These are phyloP conservation scores for Anoura caudifer DNA, from an alignment of 2,113 vertebrate species.

Conservation along the genomic window DNA sequence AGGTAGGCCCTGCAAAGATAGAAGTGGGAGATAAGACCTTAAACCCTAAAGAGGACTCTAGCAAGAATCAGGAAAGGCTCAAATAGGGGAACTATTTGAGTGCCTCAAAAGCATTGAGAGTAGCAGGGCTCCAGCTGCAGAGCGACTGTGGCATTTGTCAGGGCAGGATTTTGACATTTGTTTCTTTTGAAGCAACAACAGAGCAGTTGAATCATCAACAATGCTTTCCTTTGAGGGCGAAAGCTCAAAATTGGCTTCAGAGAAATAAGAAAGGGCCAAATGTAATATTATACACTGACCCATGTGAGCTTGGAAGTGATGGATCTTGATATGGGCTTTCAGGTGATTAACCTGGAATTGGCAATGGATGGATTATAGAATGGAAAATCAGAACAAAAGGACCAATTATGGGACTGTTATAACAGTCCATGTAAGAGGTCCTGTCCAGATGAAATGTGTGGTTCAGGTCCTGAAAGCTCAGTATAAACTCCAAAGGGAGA, in stretches of 20 bases:
- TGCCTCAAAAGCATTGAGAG: not conserved
- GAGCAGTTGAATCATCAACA: not conserved
- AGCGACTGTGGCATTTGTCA: not conserved
- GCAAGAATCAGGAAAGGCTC: not conserved
- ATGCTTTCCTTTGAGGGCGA: not conserved
- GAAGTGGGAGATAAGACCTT: not conserved
- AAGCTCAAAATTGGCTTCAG: not conserved
- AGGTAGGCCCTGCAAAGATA: not conserved
- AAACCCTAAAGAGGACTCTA: not conserved
- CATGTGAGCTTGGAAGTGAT: not conserved
- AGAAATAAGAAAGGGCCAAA: not conserved
- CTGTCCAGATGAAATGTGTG: not conserved
- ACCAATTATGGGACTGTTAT: not conserved
- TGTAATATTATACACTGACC: not conserved
- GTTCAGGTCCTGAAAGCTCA: not conserved
- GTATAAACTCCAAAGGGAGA: not conserved
- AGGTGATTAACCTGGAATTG: not conserved
- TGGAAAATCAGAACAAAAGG: not conserved
- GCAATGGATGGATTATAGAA: not conserved
- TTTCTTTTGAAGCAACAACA: not conserved
- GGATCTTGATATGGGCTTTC: not conserved
- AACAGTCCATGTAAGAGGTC: not conserved
- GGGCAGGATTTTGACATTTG: not conserved
- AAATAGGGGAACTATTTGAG: not conserved
- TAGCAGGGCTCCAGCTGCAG: not conserved